Conservation (phyloP, 35 echinoderm and acorn worm genomes). For the Eucidaris tribuloides region DNA sequence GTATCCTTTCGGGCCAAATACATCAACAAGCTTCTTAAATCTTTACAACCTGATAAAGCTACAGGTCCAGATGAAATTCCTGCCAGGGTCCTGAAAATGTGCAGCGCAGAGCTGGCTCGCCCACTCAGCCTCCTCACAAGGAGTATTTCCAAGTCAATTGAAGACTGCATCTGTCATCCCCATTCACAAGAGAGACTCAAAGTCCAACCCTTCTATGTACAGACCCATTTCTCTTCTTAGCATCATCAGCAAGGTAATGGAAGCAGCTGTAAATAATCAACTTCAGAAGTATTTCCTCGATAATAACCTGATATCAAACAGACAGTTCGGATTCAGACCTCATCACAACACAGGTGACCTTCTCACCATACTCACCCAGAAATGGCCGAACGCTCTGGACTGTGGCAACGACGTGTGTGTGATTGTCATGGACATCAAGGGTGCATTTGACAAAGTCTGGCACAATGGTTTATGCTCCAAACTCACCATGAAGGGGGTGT, state of each 20-base stretch:
- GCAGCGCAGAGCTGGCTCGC: neutral
- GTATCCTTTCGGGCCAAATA: no score
- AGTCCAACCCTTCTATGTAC: neutral
- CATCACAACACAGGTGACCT: neutral
- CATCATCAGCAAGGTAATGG: neutral
- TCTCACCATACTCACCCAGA: neutral
- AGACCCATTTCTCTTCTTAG: neutral
- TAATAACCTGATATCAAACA: neutral
- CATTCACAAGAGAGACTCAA: neutral
- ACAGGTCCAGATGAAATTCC: neutral
- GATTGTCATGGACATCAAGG: neutral
- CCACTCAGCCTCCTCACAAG: neutral
- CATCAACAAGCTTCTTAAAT: neutral
- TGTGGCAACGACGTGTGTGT: neutral
- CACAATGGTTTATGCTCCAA: neutral
- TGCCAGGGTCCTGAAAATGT: neutral
- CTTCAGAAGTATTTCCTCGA: neutral
- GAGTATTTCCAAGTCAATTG: neutral
- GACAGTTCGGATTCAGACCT: neutral
- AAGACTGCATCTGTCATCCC: neutral
- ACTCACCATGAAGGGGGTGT: neutral
- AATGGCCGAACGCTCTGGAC: neutral
- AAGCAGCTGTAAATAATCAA: neutral
- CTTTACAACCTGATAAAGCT: neutral
- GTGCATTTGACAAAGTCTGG: neutral